These are phyloP conservation scores for Ciconia nigra DNA, from an alignment of 2,797 vertebrate genomes.

Conservation along the genomic window DNA sequence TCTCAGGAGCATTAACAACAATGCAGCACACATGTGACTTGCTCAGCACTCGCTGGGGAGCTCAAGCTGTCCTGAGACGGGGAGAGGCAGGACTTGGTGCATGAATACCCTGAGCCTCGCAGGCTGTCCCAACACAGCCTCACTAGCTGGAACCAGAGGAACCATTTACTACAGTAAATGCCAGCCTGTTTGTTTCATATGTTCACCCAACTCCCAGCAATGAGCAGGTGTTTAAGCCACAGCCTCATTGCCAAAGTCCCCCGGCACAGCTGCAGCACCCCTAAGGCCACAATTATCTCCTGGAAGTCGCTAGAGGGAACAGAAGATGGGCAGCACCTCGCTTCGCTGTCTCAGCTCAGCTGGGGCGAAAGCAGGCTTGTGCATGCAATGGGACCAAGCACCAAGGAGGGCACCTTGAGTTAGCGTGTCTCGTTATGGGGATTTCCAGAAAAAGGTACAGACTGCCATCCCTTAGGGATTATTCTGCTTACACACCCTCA, in stretches of 20 bases:
- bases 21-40: neutral
- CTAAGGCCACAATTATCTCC: neutral
- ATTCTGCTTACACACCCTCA: neutral
- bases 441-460: neutral
- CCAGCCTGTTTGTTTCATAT: neutral
- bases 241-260: rapidly evolving
- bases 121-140: neutral
- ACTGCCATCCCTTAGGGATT: neutral
- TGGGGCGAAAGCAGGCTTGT: neutral
- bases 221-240: neutral
- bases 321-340: neutral
- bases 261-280: neutral
- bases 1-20: rapidly evolving
- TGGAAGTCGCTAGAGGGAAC: neutral
- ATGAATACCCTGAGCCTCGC: neutral
- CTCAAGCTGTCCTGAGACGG: neutral
- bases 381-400: neutral
- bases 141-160: neutral
- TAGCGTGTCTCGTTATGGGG: neutral
- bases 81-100: neutral
- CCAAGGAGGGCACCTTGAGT: neutral
- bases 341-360: neutral
- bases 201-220: neutral
- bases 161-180: neutral
- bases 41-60: neutral